Base-by-base conservation (phyloP, 2,113 vertebrate genomes). In the Saccopteryx leptura region DNA sequence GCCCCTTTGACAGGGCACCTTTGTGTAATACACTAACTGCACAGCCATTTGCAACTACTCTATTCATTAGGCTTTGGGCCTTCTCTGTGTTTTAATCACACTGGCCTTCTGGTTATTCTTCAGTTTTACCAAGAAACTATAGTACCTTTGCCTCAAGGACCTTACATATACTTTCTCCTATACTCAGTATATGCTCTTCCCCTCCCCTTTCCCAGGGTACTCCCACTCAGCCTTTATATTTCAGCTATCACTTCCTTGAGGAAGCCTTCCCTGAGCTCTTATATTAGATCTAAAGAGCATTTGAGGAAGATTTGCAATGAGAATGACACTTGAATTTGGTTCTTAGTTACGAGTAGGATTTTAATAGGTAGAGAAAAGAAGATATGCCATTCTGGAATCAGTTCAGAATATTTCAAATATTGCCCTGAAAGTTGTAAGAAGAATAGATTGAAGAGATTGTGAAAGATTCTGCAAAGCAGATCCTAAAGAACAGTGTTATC, bases 391-490 rank as follows among this genome's bases (percentile, higher is more conserved):
- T 84, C 24, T 52, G 26, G 17, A 12, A 89, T 52, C 50, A 61
- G 52, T 81, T 87, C 39, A 94, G 39, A 74, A 23, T 50, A 50
- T 94, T 79, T 60, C 39, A 88, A 71, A 91, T 82, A 79, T 74
- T 88, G 28, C n/a, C 71, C 17, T n/a, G 15, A 63, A 83, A 80
- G 31, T 7, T 56, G 48, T 33, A 81, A 19, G 50, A 88, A 82
- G 39, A 13, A 54, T 76, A 26, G 18, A 50, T 28, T 89, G 26
- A 79, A 71, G 46, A 52, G 1, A 69, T 12, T 19, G 71, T 50
- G 17, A 71, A 78, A 83, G 8, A 26, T 69, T 84, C 61, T 69
- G n/a, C 15, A 89, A 91, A 58, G 21, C 15, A 84, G 28, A 9
- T 61, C 54, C 19, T 15, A n/a, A 89, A 84, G 19, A 83, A 18